Base-by-base conservation (phyloP, 2,888 invertebrate species). In the Lagria hirta region DNA sequence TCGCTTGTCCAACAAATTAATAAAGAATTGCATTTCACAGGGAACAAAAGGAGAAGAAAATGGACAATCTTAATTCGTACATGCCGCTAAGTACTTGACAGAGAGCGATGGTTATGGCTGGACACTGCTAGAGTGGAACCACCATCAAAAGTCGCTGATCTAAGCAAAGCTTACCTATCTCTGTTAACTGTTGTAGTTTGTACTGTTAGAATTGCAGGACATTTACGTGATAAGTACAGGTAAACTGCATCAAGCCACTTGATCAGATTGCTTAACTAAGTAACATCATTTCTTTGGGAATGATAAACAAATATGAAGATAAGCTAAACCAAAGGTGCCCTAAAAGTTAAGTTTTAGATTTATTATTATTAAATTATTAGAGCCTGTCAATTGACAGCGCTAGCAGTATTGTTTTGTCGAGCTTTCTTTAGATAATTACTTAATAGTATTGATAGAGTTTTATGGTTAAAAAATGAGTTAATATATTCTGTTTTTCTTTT, bases 261-360 rank as follows among this genome's bases (percentile, higher is more conserved):
- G 53, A 52, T 49, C 51, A 50, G 56, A 55, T 60, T 57, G 56
- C 56, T 51, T 58, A 35, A 41, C n/a, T n/a, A n/a, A n/a, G n/a
- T 36, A 43, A 41, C 32, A 40, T 43, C 34, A 49, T 46, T 46
- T 49, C 46, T 42, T 46, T 48, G 36, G 37, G 48, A 57, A 55
- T 54, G 50, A 57, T 58, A 55, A 58, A 53, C 50, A 43, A 40
- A 43, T 48, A 43, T 43, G 48, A 57, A 58, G 60, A 80, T 82
- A 84, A 83, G 83, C 83, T 83, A 85, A 85, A 86, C 85, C 86
- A 86, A 86, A 86, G 85, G 85, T 86, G 85, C 86, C 86, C 85
- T 85, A 78, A 76, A 74, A 74, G 74, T 78, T 78, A 78, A 76
- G 77, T 78, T 77, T 70, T 75, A 75, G 66, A 68, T 62, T 64